Evolutionary conservation across 2,113 vertebrate species (phyloP).

Genomic region (Stegastes partitus): DNA sequence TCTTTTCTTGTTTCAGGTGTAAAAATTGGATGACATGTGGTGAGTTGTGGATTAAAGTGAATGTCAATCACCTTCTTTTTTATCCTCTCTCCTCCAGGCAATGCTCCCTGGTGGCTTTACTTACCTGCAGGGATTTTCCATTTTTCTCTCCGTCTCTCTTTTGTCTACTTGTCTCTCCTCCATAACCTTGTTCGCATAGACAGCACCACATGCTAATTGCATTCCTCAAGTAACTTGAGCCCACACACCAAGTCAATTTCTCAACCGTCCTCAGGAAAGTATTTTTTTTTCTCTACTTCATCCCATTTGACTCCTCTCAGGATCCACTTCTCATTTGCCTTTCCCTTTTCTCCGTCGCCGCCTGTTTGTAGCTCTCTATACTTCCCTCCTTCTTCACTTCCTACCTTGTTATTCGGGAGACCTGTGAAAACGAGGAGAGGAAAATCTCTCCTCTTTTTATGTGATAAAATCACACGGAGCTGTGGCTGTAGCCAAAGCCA

Average conservation of each 20-base stretch:
- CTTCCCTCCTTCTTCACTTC: constrained; percentile 33
- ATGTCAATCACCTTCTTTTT: constrained; percentile 79
- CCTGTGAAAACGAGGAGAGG: constrained; percentile 50
- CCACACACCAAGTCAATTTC: constrained; percentile 43
- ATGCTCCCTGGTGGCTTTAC: constrained; percentile 67
- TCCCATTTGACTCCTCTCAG: constrained; percentile 38
- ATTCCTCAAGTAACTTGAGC: constrained; percentile 38
- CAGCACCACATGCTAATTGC: constrained; percentile 64
- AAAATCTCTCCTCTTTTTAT: constrained; percentile 58
- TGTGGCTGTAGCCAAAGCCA: constrained; percentile 49
- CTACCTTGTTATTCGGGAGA: constrained; percentile 63
- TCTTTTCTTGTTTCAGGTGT: constrained; percentile 62
- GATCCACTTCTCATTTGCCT: constrained; percentile 52
- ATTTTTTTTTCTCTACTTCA: not conserved
- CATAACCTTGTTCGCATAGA: constrained; percentile 43
- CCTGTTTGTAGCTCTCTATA: constrained; percentile 10
- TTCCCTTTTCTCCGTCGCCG: constrained; percentile 20
- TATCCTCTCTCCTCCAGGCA: constrained; percentile 66
- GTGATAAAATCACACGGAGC: constrained; percentile 68
- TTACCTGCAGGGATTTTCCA: constrained; percentile 66
- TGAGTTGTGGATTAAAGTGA: constrained; percentile 75
- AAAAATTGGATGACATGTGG: constrained; percentile 75
- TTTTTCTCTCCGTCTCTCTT: constrained; percentile 33
- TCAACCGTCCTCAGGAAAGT: constrained; percentile 8
- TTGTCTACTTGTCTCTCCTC: constrained; percentile 46